Evolutionary conservation across 2,888 invertebrate species (phyloP).

Genomic region (Mallateleia sp.): DNA sequence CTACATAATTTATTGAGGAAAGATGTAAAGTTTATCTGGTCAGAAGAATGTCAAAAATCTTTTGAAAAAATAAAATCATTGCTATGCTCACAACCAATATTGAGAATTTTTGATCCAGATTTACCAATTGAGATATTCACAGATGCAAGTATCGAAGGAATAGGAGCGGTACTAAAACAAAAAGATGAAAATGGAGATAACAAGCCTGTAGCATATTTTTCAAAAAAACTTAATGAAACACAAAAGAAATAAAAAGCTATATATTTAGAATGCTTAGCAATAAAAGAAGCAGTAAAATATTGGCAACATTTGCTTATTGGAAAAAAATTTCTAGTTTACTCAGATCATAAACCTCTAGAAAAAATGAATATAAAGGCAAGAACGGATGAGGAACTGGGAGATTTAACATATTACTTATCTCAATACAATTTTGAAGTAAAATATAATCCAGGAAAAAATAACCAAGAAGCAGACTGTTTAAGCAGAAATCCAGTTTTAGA

Average conservation of each 20-base stretch:
- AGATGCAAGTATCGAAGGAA: slow-evolving; percentile 80
- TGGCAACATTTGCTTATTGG: slow-evolving; percentile 79
- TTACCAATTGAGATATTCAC: slow-evolving; percentile 80
- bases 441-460: slow-evolving; percentile 7
- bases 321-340: slow-evolving; percentile 26
- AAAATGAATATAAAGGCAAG: slow-evolving; percentile 26
- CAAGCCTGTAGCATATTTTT: slow-evolving; percentile 76
- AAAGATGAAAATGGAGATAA: slow-evolving; percentile 64
- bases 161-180: slow-evolving; percentile 81
- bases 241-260: slow-evolving; percentile 76
- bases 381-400: slow-evolving; percentile 29
- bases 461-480: slow-evolving; percentile 1
- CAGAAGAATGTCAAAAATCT: slow-evolving; percentile 75
- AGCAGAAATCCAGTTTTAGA: slow-evolving; percentile 5
- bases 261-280: slow-evolving; percentile 81
- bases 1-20: slow-evolving; percentile 77
- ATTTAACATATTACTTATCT: slow-evolving; percentile 22
- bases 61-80: slow-evolving; percentile 76
- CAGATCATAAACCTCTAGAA: slow-evolving; percentile 36
- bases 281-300: slow-evolving; percentile 79
- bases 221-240: slow-evolving; percentile 68
- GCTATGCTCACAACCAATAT: slow-evolving; percentile 80
- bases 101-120: slow-evolving; percentile 81
- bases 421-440: slow-evolving; percentile 5
- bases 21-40: slow-evolving; percentile 75